phyloP scores from a whole-genome alignment of 2,888 invertebrate genomes.

The Lithophane leautieri region DNA sequence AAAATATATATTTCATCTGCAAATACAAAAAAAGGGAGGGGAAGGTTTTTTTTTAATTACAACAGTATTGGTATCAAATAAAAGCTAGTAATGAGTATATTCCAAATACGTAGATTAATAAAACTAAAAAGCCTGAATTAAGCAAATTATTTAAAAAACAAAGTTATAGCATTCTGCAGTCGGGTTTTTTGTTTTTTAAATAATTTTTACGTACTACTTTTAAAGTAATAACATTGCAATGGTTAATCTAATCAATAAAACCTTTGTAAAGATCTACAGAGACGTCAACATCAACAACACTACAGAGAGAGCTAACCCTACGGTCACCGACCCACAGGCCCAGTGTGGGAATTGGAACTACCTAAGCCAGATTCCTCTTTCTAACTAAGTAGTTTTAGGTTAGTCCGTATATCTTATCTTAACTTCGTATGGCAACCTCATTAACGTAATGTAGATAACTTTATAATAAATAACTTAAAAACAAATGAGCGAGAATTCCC shows the following conservation, averaged over 20 bases:
- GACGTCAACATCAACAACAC: not conserved
- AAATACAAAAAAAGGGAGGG: too few relatives aligned
- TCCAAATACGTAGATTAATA: too few relatives aligned
- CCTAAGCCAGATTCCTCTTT: conserved; percentile 1
- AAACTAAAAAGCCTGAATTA: too few relatives aligned
- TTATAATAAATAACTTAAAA: conserved; percentile 21
- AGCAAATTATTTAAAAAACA: too few relatives aligned
- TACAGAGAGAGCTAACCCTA: conserved; percentile 1
- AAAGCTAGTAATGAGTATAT: too few relatives aligned
- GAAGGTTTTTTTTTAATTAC: too few relatives aligned
- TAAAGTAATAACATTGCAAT: not conserved
- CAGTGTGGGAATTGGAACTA: conserved; percentile 14
- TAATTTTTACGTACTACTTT: not conserved
- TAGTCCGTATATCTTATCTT: not conserved
- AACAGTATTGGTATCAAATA: too few relatives aligned
- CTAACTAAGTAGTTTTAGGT: not conserved
- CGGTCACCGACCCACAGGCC: conserved; percentile 1
- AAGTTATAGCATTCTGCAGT: too few relatives aligned
- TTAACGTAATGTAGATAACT: not conserved
- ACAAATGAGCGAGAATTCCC: conserved; percentile 19
- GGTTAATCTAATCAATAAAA: not conserved
- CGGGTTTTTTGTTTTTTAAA: too few relatives aligned
- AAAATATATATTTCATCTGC: too few relatives aligned
- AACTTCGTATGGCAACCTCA: not conserved
- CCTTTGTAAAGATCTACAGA: not conserved